Percentiles rank a stretch among this genome's conserved stretches.
Conservation (phyloP, 2,797 vertebrate species). For the Aulostomus chinensis region DNA sequence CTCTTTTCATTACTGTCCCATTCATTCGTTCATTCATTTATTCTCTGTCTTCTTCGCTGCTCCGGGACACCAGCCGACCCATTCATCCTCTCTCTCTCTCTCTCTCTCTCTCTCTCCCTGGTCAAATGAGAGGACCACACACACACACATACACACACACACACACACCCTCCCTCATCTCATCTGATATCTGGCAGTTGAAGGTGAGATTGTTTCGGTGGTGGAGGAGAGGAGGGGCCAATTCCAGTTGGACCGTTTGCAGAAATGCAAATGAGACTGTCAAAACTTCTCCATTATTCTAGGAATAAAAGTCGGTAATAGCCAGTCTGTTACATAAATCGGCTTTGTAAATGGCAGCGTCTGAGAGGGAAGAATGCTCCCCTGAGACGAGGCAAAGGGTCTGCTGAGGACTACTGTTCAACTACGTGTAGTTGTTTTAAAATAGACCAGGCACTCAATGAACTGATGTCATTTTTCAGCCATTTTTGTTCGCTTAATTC, state of each 20-base stretch:
- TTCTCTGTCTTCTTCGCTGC: constrained; percentile 41
- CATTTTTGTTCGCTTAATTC: not conserved
- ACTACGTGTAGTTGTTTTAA: constrained; percentile 15
- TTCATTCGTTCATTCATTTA: constrained; percentile 58
- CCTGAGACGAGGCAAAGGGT: constrained; percentile 16
- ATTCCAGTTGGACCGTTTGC: constrained; percentile 33
- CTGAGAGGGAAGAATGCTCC: constrained; percentile 25
- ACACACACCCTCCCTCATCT: constrained; percentile 52
- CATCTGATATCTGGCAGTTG: constrained; percentile 58
- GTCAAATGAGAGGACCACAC: constrained; percentile 51
- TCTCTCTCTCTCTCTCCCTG: constrained; percentile 12
- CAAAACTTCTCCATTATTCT: constrained; percentile 50
- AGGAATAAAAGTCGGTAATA: constrained; percentile 30
- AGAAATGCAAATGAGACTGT: constrained; percentile 50
- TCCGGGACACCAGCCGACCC: constrained; percentile 38
- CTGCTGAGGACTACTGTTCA: constrained; percentile 11
- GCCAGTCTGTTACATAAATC: constrained; percentile 45
- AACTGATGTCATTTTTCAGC: not conserved
- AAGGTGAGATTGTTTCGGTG: constrained; percentile 55
- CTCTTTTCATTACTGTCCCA: constrained; percentile 64
- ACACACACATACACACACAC: too few relatives aligned
- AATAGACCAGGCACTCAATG: constrained; percentile 3
- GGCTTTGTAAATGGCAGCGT: constrained; percentile 34
- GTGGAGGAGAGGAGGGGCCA: not conserved
- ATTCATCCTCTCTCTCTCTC: constrained; percentile 52